Base-by-base conservation (phyloP, 1,140 invertebrate species). In the Pachypsylla venusta region DNA sequence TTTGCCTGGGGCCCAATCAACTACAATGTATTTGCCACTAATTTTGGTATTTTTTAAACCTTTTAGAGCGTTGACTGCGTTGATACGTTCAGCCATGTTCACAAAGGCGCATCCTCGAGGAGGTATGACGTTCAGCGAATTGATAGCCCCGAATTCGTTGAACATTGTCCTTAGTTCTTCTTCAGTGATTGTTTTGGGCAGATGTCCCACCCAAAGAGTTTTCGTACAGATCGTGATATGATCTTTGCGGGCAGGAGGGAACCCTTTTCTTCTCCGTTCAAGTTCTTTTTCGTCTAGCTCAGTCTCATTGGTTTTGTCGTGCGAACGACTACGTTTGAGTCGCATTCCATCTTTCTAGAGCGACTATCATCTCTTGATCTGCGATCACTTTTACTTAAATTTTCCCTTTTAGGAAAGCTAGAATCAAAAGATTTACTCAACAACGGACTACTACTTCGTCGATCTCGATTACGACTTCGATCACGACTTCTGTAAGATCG, bases 211-310 rank as follows among this genome's bases (percentile, higher is more conserved):
- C 42, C 42, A 48, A 22, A 48, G 16, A 4, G 42, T 48, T 19
- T 48, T 48, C n/a, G 7, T 48, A 48, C 42, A 48, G n/a, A 48
- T 48, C 7, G n/a, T 48, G n/a, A 48, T 48, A 22, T 48, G 42
- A 48, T 48, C 42, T n/a, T 48, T 48, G 7, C 16, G 5, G n/a
- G 42, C n/a, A 19, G 16, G 16, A 19, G 42, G 42, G 4, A 48
- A 48, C 4, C 42, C 42, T 48, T n/a, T n/a, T n/a, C n/a, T n/a
- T n/a, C n/a, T n/a, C n/a, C n/a, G n/a, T n/a, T n/a, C n/a, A n/a
- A n/a, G n/a, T n/a, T n/a, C n/a, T n/a, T n/a, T n/a, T n/a, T n/a
- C n/a, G n/a, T n/a, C n/a, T n/a, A n/a, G n/a, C n/a, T n/a, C n/a
- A n/a, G n/a, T n/a, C n/a, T n/a, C n/a, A n/a, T n/a, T n/a, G n/a